phyloP scores from a whole-genome alignment of 2,888 invertebrate species.

The Erpobdella octoculata region DNA sequence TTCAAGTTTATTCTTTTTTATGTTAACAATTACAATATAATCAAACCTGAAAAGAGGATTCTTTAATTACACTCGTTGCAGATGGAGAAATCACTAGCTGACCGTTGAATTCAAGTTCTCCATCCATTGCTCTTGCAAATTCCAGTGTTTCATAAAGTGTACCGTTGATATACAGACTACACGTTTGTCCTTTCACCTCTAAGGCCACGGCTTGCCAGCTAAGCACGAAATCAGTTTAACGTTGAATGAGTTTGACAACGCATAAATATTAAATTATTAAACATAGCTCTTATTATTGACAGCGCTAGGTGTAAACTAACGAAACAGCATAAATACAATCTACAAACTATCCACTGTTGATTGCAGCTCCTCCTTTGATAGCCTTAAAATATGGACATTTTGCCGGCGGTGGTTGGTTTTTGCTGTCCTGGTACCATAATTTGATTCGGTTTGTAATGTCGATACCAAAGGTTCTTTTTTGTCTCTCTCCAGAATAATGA shows the following conservation, averaged over 20 bases:
- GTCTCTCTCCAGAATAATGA: background rate
- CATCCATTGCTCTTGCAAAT: background rate
- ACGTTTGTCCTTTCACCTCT: background rate
- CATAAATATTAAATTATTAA: background rate
- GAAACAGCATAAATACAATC: background rate
- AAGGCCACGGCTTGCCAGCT: background rate
- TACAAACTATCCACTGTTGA: slow-evolving; percentile 7
- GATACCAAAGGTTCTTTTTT: background rate
- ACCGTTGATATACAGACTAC: background rate
- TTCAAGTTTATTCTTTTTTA: no score
- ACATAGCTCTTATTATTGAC: no score
- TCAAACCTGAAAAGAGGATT: background rate
- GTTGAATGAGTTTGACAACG: background rate
- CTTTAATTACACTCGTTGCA: background rate
- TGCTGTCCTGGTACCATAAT: background rate
- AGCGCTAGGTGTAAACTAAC: background rate
- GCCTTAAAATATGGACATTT: background rate
- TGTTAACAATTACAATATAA: background rate
- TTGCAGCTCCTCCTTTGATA: background rate
- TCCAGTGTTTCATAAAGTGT: background rate
- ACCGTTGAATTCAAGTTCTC: background rate
- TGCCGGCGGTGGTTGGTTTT: background rate
- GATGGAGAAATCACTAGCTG: background rate
- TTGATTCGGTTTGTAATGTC: background rate
- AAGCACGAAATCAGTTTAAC: background rate